Evolutionary conservation across 2,888 invertebrate genomes (phyloP).

Genomic region (Gisinianus flammeolus): DNA sequence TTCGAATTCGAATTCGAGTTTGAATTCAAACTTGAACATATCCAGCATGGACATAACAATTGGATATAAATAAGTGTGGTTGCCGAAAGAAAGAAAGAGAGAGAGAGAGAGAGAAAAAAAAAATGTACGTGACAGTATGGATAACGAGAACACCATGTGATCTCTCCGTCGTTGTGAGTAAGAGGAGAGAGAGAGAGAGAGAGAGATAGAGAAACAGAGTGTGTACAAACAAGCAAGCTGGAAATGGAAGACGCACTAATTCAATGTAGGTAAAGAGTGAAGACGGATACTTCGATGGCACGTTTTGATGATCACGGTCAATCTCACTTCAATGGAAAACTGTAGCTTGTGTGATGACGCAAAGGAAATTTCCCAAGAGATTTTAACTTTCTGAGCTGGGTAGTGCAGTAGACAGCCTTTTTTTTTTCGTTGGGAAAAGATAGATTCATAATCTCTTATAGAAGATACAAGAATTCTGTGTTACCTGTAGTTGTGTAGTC

Average conservation of each 20-base stretch:
- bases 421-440: conserved; percentile 28
- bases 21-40: too few species aligned
- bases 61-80: neutral
- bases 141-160: conserved; percentile 27
- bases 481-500: neutral
- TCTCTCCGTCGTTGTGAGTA: conserved; percentile 4
- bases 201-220: neutral
- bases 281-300: conserved; percentile 45
- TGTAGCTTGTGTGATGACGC: conserved; percentile 44
- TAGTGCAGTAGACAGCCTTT: conserved; percentile 24
- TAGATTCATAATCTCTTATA: conserved; percentile 46
- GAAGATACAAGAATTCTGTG: conserved; percentile 3
- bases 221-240: conserved; percentile 7
- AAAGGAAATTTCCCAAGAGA: conserved; percentile 50
- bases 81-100: neutral
- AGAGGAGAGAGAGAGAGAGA: neutral
- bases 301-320: conserved; percentile 47
- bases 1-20: too few species aligned
- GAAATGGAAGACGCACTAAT: conserved; percentile 33
- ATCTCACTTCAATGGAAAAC: conserved; percentile 45
- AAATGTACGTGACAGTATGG: conserved; percentile 35
- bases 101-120: neutral
- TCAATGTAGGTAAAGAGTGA: conserved; percentile 45
- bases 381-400: conserved; percentile 45
- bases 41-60: neutral